Percentiles rank a stretch among this genome's conserved stretches.
Conservation (phyloP, 2,113 vertebrate species). For the Echinops telfairi region DNA sequence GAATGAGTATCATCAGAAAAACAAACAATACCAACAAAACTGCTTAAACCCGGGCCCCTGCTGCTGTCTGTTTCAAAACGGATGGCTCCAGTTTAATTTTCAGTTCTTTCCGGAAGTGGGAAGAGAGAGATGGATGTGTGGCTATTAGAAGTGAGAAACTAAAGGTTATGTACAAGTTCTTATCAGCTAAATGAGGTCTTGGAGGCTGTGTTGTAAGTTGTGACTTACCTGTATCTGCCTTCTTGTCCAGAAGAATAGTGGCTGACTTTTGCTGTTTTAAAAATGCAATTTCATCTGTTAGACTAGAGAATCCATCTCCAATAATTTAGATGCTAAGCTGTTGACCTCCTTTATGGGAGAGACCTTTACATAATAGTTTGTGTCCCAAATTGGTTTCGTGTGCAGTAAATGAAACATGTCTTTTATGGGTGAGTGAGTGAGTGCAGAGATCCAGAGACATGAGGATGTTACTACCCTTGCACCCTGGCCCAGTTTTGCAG, state of each 20-base stretch:
- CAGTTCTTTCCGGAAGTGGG: conserved; percentile 46
- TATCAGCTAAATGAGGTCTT: conserved; percentile 68
- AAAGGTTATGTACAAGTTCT: conserved; percentile 44
- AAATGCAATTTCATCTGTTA: conserved; percentile 61
- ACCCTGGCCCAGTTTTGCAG: neutral
- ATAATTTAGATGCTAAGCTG: conserved; percentile 55
- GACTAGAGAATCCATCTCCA: conserved; percentile 47
- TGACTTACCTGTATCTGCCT: conserved; percentile 12
- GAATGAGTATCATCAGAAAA: neutral
- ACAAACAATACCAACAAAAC: neutral
- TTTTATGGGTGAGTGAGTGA: conserved; percentile 38
- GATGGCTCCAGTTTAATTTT: conserved; percentile 57
- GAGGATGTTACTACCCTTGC: conserved; percentile 33
- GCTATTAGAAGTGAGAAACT: conserved; percentile 63
- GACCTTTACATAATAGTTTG: conserved; percentile 56
- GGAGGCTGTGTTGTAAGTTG: conserved; percentile 8
- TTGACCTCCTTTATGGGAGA: conserved; percentile 60
- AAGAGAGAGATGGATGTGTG: neutral
- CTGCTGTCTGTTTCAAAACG: conserved; percentile 6
- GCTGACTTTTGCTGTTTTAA: neutral
- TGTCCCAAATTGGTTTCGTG: conserved; percentile 46
- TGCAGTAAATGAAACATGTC: conserved; percentile 62
- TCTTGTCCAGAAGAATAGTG: neutral
- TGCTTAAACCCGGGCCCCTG: neutral
- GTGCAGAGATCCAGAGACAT: neutral